A percentile compares a stretch with the other conserved stretches of the same genome.
Conservation (phyloP, 2,888 invertebrate genomes). For the Chymomyza caudatula region DNA sequence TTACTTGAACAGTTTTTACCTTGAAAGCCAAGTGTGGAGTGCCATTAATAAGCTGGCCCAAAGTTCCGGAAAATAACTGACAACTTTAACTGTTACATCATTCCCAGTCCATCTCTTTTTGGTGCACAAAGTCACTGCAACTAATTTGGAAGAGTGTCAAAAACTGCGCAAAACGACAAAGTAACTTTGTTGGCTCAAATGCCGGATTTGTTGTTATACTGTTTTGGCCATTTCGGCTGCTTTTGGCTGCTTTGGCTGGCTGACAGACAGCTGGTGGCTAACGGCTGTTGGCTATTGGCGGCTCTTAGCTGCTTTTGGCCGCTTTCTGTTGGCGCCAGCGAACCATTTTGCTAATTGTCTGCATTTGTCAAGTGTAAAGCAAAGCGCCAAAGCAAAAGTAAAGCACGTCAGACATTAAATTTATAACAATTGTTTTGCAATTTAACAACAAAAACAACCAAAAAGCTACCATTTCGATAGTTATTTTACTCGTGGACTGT, state of each 20-base stretch:
- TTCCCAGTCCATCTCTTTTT: not conserved
- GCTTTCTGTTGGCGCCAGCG: slow-evolving; percentile 57
- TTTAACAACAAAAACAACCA: slow-evolving; percentile 41
- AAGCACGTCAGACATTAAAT: slow-evolving; percentile 54
- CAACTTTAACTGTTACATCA: not conserved
- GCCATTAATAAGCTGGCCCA: not conserved
- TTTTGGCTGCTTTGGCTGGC: not conserved
- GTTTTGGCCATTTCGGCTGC: not conserved
- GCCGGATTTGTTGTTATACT: not conserved
- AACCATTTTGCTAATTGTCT: slow-evolving; percentile 69
- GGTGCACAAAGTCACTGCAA: not conserved
- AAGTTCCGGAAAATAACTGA: not conserved
- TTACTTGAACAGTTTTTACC: not conserved
- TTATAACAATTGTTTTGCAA: slow-evolving; percentile 68
- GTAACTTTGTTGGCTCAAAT: slow-evolving; percentile 22
- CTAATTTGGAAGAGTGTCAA: slow-evolving; percentile 50
- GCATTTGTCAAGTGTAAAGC: slow-evolving; percentile 62
- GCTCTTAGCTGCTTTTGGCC: slow-evolving; percentile 24
- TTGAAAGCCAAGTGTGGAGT: not conserved
- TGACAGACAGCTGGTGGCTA: slow-evolving; percentile 1
- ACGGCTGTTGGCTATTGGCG: not conserved
- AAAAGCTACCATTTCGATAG: not conserved
- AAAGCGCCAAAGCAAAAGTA: slow-evolving; percentile 30
- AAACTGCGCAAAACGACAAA: slow-evolving; percentile 33
- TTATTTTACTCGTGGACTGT: not conserved